Evolutionary conservation across 2,113 vertebrate genomes (phyloP), one percentile per base, ranked within the genome.

Genomic region (Madoqua kirkii): DNA sequence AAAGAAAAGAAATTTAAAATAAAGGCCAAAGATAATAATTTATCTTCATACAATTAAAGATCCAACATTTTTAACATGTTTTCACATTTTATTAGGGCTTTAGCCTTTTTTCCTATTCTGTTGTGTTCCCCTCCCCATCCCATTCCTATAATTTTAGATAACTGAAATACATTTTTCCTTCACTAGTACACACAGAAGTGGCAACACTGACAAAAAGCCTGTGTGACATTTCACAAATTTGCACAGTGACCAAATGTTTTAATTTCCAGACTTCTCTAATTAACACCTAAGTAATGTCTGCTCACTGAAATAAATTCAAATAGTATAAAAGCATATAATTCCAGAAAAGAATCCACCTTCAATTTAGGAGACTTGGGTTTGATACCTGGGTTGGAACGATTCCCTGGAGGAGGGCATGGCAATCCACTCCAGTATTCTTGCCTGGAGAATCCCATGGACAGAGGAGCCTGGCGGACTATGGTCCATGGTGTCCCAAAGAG

Each of bases 1-100:
- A 71, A 71, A 71, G n/a, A 74, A 40, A 13, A 40, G 21, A 96
- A 87, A 94, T 89, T 64, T 79, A 40, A 85, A 83, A 95, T 25
- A 71, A 96, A 92, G 43, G 62, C 9, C 55, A 83, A 87, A 95
- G 19, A 36, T 89, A n/a, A n/a, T 89, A 54, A 89, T 48, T 96
- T 88, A 87, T 14, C 36, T 95, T 91, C 84, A 92, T 45, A 60
- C 40, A 91, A 88, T 60, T 87, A 96, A 87, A 96, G 55, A 83
- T 50, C 13, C 16, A 91, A 89, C 19, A 79, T 71, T 62, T 94
- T 96, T 59, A 91, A 67, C 54, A 64, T 8, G 31, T 90, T 88
- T 92, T 82, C 87, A 96, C n/a, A 60, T 64, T 89, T 96, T 78
- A 81, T 17, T 92, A 83, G 31, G 31, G 29, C 55, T 27, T 92